Percentiles rank a stretch among this genome's conserved stretches.
phyloP scores from a whole-genome alignment of 2,888 invertebrate species.

The Drosophila lacicola region DNA sequence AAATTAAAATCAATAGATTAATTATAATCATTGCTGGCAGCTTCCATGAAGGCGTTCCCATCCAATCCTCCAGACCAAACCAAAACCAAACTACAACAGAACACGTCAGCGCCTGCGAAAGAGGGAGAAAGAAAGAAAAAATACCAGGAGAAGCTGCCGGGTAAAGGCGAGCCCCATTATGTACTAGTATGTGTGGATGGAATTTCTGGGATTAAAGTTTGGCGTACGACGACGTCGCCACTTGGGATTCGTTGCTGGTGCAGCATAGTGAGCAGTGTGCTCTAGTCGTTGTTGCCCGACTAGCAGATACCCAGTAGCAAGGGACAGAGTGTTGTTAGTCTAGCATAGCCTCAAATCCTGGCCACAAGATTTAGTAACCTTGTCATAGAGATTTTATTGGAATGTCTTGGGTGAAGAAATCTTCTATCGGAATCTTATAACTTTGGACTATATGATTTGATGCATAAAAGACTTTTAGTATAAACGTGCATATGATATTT shows the following conservation, averaged over 20 bases:
- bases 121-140: conserved; percentile 22
- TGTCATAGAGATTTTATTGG: too few relatives aligned
- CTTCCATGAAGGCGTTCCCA: conserved; percentile 23
- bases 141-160: conserved; percentile 29
- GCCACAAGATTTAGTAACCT: too few relatives aligned
- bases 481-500: too few relatives aligned
- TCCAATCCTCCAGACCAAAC: conserved; percentile 54
- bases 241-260: conserved; percentile 31
- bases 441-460: background rate
- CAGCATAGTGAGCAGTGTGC: background rate
- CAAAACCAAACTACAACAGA: conserved; percentile 77
- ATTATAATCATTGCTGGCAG: conserved; percentile 55
- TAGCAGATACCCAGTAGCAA: conserved; percentile 13
- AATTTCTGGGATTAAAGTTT: conserved; percentile 40
- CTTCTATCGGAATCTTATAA: too few relatives aligned
- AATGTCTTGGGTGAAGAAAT: too few relatives aligned
- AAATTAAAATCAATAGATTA: conserved; percentile 70
- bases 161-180: conserved; percentile 43
- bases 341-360: too few relatives aligned
- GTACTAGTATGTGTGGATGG: conserved; percentile 31
- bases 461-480: background rate
- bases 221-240: conserved; percentile 38
- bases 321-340: too few relatives aligned
- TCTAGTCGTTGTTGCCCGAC: conserved; percentile 6
- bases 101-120: conserved; percentile 61